Evolutionary conservation across 2,113 vertebrate species (phyloP), one percentile per base, ranked within the genome.

Genomic region (Scolopax mira): DNA sequence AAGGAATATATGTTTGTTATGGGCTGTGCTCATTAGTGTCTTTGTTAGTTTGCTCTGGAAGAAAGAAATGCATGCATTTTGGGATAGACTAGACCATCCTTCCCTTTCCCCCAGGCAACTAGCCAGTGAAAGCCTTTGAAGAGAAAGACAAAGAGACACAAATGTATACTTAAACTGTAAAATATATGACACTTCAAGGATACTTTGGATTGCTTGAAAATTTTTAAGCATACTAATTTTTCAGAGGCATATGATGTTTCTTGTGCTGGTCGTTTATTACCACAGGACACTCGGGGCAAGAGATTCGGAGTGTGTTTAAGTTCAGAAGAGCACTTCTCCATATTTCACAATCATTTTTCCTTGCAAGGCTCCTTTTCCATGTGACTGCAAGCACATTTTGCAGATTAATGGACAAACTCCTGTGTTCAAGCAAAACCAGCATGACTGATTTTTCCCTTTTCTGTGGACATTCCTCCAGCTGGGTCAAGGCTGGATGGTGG

Each of bases 131-230:
- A 94, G 91, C 55, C 94, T 97, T 96, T 94, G 94, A 93, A 96
- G 88, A 85, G 85, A 70, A 82, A 46, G 85, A 62, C 78, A 66
- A 9, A 85, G 85, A 96, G 81, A 97, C 89, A 72, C 48, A 78
- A 90, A 95, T 93, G 92, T 94, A 96, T 97, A 97, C 90, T 96
- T 79, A 58, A 88, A 55, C 79, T 79, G 48, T 93, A 90, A 97
- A 97, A 96, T 97, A 94, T 94, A 95, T 72, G 94, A 94, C 93
- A 95, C 88, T 97, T 96, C 95, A 95, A 88, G 88, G 89, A 96
- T 93, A 93, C 94, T 97, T 94, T 96, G 96, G 88, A 94, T 81
- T 85, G 96, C 95, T 96, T 96, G 94, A 96, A 93, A 80, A 78
- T 78, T 85, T 89, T 69, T 79, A 94, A 96, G 90, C 93, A 64